A percentile compares a stretch with the other conserved stretches of the same genome.
Evolutionary conservation across 2,888 invertebrate genomes (phyloP).

Genomic region (Eupithecia vulgata): DNA sequence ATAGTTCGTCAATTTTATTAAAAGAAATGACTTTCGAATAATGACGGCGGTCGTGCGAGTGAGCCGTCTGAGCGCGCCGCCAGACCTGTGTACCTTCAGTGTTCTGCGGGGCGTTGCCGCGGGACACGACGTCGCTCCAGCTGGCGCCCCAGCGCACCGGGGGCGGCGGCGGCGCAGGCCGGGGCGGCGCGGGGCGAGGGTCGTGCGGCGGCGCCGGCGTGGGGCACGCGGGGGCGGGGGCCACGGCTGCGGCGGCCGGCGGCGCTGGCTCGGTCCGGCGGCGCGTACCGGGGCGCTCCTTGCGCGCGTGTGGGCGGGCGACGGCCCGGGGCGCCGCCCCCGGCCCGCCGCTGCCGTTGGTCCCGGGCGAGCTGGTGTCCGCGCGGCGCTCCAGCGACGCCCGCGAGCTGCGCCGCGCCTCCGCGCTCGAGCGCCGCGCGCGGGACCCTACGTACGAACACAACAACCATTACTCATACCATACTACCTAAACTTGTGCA

Average conservation of each 20-base stretch:
- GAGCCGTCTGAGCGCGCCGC: too few species aligned
- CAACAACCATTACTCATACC: too few species aligned
- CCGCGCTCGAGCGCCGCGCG: conserved; percentile 23
- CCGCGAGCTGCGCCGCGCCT: conserved; percentile 41
- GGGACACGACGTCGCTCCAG: conserved; percentile 72
- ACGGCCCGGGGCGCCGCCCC: background rate
- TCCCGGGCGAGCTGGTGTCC: conserved; percentile 34
- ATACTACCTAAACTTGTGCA: too few species aligned
- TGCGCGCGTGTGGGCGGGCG: background rate
- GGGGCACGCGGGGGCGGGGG: conserved; percentile 41
- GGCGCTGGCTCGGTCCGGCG: conserved; percentile 28
- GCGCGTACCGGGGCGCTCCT: background rate
- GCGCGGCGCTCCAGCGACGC: conserved; percentile 19
- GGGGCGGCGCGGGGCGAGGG: conserved; percentile 40
- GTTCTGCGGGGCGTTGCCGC: conserved; percentile 40
- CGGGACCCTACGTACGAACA: conserved; percentile 17
- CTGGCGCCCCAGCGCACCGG: conserved; percentile 66
- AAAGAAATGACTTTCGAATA: too few species aligned
- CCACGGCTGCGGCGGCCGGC: conserved; percentile 42
- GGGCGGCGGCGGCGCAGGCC: conserved; percentile 33
- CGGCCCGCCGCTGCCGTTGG: background rate
- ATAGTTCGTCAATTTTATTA: too few species aligned
- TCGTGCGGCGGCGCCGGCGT: conserved; percentile 36
- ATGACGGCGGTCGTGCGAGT: too few species aligned
- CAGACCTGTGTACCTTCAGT: conserved; percentile 32